A percentile compares a stretch with the other conserved stretches of the same genome.
Conservation (phyloP, 2,113 vertebrate species). For the Cercopithecus mona region DNA sequence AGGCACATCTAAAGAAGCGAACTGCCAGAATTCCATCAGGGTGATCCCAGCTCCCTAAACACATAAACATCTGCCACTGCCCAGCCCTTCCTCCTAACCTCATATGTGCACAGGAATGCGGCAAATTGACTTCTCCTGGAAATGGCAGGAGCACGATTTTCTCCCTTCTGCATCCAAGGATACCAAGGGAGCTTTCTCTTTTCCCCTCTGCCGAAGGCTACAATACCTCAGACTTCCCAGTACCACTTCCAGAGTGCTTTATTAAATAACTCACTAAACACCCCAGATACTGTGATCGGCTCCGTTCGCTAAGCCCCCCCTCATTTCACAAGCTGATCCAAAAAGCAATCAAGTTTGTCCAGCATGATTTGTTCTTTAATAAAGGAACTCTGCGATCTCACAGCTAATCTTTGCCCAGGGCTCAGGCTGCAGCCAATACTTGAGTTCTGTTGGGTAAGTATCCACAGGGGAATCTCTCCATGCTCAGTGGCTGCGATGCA, state of each 20-base stretch:
- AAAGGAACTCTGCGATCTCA: conserved; percentile 64
- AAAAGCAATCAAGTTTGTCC: conserved; percentile 70
- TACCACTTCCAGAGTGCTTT: conserved; percentile 4
- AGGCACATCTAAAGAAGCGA: no score
- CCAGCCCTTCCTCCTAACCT: neutral
- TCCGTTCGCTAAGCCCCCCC: neutral
- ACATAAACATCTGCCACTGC: rapidly evolving
- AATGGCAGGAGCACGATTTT: neutral
- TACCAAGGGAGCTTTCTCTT: neutral
- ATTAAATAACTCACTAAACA: conserved; percentile 20
- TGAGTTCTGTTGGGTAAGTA: conserved; percentile 52
- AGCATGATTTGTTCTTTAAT: conserved; percentile 78
- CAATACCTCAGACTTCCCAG: neutral
- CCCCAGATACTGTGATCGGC: neutral
- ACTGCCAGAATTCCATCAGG: neutral
- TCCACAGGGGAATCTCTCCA: conserved; percentile 30
- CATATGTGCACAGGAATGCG: rapidly evolving
- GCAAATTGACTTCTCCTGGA: neutral
- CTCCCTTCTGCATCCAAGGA: neutral
- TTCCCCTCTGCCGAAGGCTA: neutral
- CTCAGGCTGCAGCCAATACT: conserved; percentile 37
- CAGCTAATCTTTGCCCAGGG: conserved; percentile 73
- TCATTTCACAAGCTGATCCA: conserved; percentile 43
- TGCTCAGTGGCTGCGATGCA: neutral
- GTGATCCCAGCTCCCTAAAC: neutral